These are phyloP conservation scores for Pempheris klunzingeri DNA, from an alignment of 2,797 vertebrate species.

Conservation along the genomic window DNA sequence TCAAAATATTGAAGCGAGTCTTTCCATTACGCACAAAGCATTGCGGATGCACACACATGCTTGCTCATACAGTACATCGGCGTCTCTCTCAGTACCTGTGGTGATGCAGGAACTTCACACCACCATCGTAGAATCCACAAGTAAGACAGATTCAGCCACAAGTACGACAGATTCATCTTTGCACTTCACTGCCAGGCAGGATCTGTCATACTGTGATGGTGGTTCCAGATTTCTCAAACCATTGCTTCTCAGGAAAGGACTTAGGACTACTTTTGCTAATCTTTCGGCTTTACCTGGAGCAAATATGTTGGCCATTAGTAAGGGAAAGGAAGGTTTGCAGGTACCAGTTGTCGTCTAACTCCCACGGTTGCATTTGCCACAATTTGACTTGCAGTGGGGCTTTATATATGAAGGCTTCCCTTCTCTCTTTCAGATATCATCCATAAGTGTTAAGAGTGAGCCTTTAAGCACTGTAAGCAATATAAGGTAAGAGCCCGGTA, in stretches of 20 bases:
- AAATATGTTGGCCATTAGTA: neutral
- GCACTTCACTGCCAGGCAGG: slow-evolving; percentile 51
- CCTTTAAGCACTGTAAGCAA: neutral
- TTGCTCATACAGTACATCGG: slow-evolving; percentile 42
- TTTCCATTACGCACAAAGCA: slow-evolving; percentile 25
- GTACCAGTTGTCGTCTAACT: neutral
- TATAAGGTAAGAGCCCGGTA: no score
- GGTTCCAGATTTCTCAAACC: slow-evolving; percentile 23
- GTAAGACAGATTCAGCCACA: slow-evolving; percentile 78
- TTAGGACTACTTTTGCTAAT: slow-evolving; percentile 6
- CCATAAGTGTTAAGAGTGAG: slow-evolving; percentile 11
- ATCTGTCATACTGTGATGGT: slow-evolving; percentile 36
- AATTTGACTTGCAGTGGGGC: neutral
- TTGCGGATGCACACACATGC: slow-evolving; percentile 1
- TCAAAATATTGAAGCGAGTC: neutral
- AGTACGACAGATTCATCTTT: slow-evolving; percentile 77
- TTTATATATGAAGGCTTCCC: neutral
- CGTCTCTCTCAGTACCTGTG: slow-evolving; percentile 47
- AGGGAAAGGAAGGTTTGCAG: neutral
- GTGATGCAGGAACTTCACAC: slow-evolving; percentile 77
- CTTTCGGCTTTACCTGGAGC: neutral
- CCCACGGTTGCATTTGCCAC: neutral
- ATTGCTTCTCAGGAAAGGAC: slow-evolving; percentile 16
- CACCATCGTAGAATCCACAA: slow-evolving; percentile 79
- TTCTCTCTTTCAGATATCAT: neutral